Percentiles rank a stretch among this genome's conserved stretches.
Conservation (phyloP, 1,140 invertebrate genomes). For the Scylla paramamosain region DNA sequence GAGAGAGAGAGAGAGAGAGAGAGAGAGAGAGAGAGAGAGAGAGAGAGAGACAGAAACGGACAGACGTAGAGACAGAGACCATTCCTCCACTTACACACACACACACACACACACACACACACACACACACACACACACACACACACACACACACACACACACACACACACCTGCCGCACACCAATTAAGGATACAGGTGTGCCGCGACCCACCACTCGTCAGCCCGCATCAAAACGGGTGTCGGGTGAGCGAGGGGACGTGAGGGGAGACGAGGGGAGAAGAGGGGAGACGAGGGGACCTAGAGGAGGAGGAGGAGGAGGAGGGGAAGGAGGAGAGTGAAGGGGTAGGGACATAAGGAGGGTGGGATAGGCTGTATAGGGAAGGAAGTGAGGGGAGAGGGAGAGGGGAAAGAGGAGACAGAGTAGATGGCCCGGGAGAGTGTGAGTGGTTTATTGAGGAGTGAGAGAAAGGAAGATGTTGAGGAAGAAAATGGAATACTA, state of each 20-base stretch:
- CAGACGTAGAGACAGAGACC: not conserved
- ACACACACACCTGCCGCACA: not conserved
- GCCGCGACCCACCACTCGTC: constrained; percentile 5
- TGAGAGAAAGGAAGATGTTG: not conserved
- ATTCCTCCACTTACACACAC: too few species aligned
- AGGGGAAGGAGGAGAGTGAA: not conserved
- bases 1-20: too few species aligned
- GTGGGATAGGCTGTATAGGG: not conserved
- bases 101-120: too few species aligned
- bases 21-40: too few species aligned
- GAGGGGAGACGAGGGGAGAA: not conserved
- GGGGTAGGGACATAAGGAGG: not conserved
- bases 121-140: too few species aligned
- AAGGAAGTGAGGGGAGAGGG: not conserved
- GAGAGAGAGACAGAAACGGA: not conserved
- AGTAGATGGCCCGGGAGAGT: not conserved
- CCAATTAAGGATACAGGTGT: not conserved
- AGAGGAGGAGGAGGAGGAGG: not conserved
- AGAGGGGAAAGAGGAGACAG: not conserved
- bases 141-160: too few species aligned
- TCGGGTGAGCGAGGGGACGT: not conserved
- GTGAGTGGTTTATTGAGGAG: not conserved
- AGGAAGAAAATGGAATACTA: not conserved
- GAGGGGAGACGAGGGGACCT: not conserved
- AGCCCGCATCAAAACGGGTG: not conserved